Evolutionary conservation across 92 coral and sea anemone genomes (phyloP), one percentile per base, ranked within the genome.

Genomic region (Chrysogorgia sp.): DNA sequence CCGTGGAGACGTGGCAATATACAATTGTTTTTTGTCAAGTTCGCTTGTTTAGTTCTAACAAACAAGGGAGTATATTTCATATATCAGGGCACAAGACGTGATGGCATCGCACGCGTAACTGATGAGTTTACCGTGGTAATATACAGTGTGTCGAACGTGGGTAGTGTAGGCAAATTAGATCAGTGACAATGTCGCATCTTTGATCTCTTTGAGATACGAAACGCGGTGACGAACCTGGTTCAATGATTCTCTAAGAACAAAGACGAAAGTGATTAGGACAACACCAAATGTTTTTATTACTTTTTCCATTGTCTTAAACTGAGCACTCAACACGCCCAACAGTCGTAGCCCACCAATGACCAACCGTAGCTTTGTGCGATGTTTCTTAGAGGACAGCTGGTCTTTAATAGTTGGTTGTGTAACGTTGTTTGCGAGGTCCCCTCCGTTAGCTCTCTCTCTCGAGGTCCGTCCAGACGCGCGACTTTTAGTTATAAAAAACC

Each of bases 241-340:
- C 17, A 22, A 22, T 15, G 34, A 25, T 7, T 22, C 37, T 25
- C 13, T 35, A 55, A 45, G 22, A 24, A 69, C 76, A 69, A 69
- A 47, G 55, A 28, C 2, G 12, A 45, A 49, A 49, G n/a, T 48
- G 37, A 19, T 69, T 69, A 69, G 76, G 59, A 60, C 58, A 20
- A 55, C 28, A 69, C 23, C 9, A 13, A 45, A 58, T 49, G 10
- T 21, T 69, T 69, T 26, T 45, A 17, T 22, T 30, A 13, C 34
- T 69, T 12, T 26, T 23, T 26, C 55, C 15, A 69, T 69, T 69
- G 59, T 69, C 48, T 17, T 21, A 1, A 35, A 26, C 17, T 47
- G 43, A 45, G 28, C 31, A 28, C 40, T 35, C 2, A 7, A 47
- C 53, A 47, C 53, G 53, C 53, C 53, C n/a, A 6, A 47, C 10